Evolutionary conservation across 2,888 invertebrate genomes (phyloP), one percentile per base, ranked within the genome.

Genomic region (Eristalinus aeneus): DNA sequence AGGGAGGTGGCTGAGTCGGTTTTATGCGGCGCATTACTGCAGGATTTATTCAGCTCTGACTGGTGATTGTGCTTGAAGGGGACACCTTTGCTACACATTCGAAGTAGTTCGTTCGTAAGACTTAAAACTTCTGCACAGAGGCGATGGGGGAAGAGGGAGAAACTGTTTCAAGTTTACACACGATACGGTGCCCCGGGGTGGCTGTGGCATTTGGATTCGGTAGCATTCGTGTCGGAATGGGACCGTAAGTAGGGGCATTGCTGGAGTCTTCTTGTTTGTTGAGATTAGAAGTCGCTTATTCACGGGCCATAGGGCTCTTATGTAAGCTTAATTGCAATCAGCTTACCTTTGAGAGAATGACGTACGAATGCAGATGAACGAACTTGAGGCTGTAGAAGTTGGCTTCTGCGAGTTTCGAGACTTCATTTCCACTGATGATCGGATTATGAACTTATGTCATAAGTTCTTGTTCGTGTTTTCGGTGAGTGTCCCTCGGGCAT

Each of bases 1-100:
- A 6, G 16, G 46, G 27, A 27, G 23, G 53, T 64, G 36, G 31
- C 23, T 69, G 12, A 34, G n/a, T 63, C n/a, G 34, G 22, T 27
- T 56, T 9, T n/a, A 10, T 34, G 34, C 34, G 46, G 8, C 2
- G 27, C 6, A 53, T 75, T 53, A 12, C 16, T 63, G 31, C 64
- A 39, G 58, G 69, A 64, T 39, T 58, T 56, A 64, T 56, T 34
- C 32, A 16, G 32, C 22, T 46, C 16, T 60, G 34, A 20, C 67
- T 68, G 27, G 64, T 20, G 36, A 36, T 69, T 56, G 23, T 23
- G 58, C 36, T 39, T 1, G 23, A 10, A 56, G 23, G 23, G 56
- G 56, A 54, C n/a, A 22, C 64, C 56, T 71, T 34, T 11, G 56
- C 69, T 77, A 16, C 77, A 77, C 76, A 61, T 68, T 46, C 46